These are phyloP conservation scores for Graptemys geographica DNA, from an alignment of 2,797 vertebrate genomes.

Conservation along the genomic window DNA sequence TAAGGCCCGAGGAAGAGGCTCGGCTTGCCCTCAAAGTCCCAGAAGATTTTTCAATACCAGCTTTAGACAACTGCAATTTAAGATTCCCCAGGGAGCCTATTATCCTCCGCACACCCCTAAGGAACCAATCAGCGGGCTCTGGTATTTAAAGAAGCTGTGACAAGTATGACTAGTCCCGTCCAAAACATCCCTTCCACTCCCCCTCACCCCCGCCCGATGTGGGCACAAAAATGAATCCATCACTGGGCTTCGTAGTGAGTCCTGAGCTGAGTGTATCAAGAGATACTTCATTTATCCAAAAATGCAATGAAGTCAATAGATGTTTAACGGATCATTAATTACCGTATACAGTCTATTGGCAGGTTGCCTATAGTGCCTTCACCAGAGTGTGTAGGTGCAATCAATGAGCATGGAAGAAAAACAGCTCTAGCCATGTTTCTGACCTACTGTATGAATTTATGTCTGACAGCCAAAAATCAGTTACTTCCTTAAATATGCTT, in stretches of 20 bases:
- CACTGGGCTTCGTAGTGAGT: background rate
- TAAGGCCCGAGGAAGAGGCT: background rate
- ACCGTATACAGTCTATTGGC: background rate
- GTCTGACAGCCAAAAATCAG: slow-evolving; percentile 33
- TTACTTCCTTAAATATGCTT: slow-evolving; percentile 7
- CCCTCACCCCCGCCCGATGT: background rate
- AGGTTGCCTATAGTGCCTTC: too few relatives aligned
- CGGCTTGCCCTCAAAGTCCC: background rate
- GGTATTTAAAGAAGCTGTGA: slow-evolving; percentile 21
- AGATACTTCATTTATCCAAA: rapidly evolving
- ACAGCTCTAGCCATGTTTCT: background rate
- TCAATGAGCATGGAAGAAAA: background rate
- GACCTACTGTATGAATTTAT: slow-evolving; percentile 17
- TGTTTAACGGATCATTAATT: background rate
- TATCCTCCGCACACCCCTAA: background rate
- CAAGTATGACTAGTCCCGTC: background rate
- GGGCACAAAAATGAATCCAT: background rate
- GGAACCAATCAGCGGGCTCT: background rate
- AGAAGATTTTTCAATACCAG: background rate
- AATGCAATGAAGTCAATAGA: rapidly evolving
- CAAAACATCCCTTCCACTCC: background rate
- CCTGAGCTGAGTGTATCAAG: rapidly evolving
- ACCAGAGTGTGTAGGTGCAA: background rate
- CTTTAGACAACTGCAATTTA: slow-evolving; percentile 29
- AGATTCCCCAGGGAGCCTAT: background rate